These are phyloP conservation scores for Anoplius nigerrimus DNA, from an alignment of 2,888 invertebrate species.

Conservation along the genomic window DNA sequence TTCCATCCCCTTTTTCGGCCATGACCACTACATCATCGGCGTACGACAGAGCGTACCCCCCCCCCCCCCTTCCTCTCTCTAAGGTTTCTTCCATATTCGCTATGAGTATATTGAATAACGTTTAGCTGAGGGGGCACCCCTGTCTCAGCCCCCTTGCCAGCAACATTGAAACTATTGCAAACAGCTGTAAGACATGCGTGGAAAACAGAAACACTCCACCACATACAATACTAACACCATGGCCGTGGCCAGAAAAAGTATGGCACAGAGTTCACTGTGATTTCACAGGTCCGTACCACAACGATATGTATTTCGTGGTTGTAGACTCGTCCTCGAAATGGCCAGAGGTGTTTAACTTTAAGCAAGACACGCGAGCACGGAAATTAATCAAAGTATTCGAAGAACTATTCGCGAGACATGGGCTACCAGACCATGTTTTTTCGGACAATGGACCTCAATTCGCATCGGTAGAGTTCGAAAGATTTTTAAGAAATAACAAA, in stretches of 20 bases:
- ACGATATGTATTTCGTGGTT: conserved; percentile 47
- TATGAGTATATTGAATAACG: too few species aligned
- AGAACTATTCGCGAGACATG: conserved; percentile 26
- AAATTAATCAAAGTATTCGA: conserved; percentile 28
- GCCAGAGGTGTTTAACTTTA: conserved; percentile 35
- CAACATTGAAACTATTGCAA: conserved; percentile 9
- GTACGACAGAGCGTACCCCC: too few species aligned
- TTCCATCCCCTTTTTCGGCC: too few species aligned
- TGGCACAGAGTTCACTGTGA: conserved; percentile 52
- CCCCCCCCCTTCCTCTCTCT: too few species aligned
- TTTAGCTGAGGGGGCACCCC: too few species aligned
- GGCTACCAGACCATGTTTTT: conserved; percentile 15
- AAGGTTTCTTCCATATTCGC: too few species aligned
- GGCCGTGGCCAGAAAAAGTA: too few species aligned
- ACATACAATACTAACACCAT: too few species aligned
- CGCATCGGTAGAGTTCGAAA: conserved; percentile 21
- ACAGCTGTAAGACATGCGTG: conserved; percentile 9
- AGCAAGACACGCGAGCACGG: conserved; percentile 31
- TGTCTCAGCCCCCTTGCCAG: too few species aligned
- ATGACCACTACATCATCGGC: too few species aligned
- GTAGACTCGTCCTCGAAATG: conserved; percentile 51
- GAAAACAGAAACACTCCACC: too few species aligned
- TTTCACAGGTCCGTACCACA: conserved; percentile 45
- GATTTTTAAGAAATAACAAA: conserved; percentile 33
- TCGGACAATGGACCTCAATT: too few species aligned